phyloP scores from a whole-genome alignment of 2,888 invertebrate genomes.

The Blastobasis lacticolella region DNA sequence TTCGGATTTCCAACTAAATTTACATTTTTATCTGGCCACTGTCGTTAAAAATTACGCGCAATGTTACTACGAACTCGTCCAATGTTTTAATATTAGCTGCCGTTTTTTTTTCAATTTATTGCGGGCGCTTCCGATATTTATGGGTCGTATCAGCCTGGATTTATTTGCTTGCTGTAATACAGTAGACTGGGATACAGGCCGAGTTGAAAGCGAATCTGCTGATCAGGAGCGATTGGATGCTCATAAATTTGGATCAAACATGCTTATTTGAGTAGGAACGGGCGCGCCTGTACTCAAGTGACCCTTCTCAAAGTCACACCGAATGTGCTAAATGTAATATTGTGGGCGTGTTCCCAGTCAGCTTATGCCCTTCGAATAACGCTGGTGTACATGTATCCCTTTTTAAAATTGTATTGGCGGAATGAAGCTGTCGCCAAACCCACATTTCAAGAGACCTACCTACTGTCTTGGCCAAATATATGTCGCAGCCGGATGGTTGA shows the following conservation, averaged over 20 bases:
- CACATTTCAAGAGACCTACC: too few relatives aligned
- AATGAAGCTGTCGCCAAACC: too few relatives aligned
- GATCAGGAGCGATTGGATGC: constrained; percentile 26
- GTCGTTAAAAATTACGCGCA: constrained; percentile 6
- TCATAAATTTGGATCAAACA: constrained; percentile 41
- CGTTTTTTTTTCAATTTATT: constrained; percentile 19
- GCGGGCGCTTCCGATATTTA: constrained; percentile 24
- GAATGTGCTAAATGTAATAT: constrained; percentile 17
- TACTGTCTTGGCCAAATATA: too few relatives aligned
- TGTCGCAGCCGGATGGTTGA: too few relatives aligned
- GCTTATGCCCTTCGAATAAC: too few relatives aligned
- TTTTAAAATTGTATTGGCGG: too few relatives aligned
- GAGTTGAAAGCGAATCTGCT: constrained; percentile 15
- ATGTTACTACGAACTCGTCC: constrained; percentile 16
- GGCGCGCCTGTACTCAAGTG: constrained; percentile 17
- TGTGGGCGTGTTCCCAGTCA: neutral
- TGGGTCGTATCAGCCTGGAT: constrained; percentile 26
- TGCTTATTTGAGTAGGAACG: constrained; percentile 31
- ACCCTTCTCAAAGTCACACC: constrained; percentile 40
- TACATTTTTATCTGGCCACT: constrained; percentile 34
- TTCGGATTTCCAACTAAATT: constrained; percentile 27
- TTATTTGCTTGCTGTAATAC: constrained; percentile 27
- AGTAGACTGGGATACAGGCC: constrained; percentile 18
- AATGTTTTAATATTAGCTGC: constrained; percentile 20
- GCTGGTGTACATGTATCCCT: too few relatives aligned